Evolutionary conservation across 2,113 vertebrate genomes (phyloP).

Genomic region (Trematomus loennbergii): DNA sequence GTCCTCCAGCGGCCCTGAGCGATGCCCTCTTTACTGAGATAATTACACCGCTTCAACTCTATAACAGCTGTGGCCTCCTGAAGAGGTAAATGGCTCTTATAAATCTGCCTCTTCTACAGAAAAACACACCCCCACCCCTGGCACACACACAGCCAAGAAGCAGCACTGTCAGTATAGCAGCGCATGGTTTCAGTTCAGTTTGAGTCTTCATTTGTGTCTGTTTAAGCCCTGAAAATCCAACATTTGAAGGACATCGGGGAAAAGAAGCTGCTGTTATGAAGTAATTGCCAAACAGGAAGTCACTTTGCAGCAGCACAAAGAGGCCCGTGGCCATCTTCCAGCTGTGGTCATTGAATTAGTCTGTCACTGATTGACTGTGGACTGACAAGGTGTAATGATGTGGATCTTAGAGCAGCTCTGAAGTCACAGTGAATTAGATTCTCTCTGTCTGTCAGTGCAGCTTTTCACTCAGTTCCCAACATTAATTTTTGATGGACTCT

Average conservation of each 20-base stretch:
- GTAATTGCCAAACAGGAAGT: slow-evolving; percentile 11
- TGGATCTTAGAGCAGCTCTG: slow-evolving; percentile 1
- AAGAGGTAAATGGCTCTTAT: slow-evolving; percentile 66
- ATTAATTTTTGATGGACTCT: background rate
- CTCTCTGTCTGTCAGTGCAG: background rate
- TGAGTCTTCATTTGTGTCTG: slow-evolving; percentile 40
- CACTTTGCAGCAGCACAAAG: background rate
- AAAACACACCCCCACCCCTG: background rate
- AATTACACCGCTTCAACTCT: slow-evolving; percentile 62
- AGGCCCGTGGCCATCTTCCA: background rate
- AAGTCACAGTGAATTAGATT: no score
- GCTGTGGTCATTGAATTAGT: background rate
- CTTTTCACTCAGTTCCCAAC: background rate
- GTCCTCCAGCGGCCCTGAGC: slow-evolving; percentile 10
- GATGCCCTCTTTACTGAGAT: slow-evolving; percentile 65
- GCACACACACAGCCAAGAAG: background rate
- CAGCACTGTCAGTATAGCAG: slow-evolving; percentile 19
- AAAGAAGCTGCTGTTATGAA: background rate
- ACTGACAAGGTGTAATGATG: background rate
- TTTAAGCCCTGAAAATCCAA: slow-evolving; percentile 27
- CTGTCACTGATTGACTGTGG: background rate
- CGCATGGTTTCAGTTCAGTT: slow-evolving; percentile 9
- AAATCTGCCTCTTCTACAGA: slow-evolving; percentile 51
- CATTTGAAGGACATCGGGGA: slow-evolving; percentile 32
- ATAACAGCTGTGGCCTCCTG: slow-evolving; percentile 70